These are phyloP conservation scores for Phorcus lineatus DNA, from an alignment of 2,888 invertebrate species.

Conservation along the genomic window DNA sequence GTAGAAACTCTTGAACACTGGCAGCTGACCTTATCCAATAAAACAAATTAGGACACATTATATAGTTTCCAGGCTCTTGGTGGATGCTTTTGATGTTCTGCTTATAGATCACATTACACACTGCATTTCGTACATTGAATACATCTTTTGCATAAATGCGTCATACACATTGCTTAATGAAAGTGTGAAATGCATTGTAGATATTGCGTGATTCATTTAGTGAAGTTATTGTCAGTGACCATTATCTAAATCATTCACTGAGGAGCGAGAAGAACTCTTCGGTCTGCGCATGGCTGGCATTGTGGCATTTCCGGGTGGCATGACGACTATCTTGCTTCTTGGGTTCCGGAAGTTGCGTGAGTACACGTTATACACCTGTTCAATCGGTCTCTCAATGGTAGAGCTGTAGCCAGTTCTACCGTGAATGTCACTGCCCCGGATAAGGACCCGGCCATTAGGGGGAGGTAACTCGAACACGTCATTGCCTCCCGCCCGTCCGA, in stretches of 20 bases:
- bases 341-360: conserved; percentile 11
- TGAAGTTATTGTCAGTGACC: too few species aligned
- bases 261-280: background rate
- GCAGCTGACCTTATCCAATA: too few species aligned
- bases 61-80: too few species aligned
- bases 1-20: too few species aligned
- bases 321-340: conserved; percentile 29
- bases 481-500: background rate
- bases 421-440: background rate
- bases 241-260: background rate
- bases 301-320: conserved; percentile 27
- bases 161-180: too few species aligned
- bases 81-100: too few species aligned
- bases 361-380: conserved; percentile 30
- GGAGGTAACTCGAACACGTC: background rate
- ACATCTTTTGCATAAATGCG: too few species aligned
- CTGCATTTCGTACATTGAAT: too few species aligned
- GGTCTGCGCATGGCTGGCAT: conserved; percentile 20
- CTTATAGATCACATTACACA: too few species aligned
- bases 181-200: too few species aligned
- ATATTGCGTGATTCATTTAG: too few species aligned
- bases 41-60: too few species aligned
- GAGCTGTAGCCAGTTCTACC: background rate
- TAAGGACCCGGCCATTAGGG: background rate
- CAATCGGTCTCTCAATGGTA: conserved; percentile 33